A percentile compares a stretch with the other conserved stretches of the same genome.
These are phyloP conservation scores for Melanotaenia parkinsoni DNA, from an alignment of 2,797 vertebrate species.

Conservation along the genomic window DNA sequence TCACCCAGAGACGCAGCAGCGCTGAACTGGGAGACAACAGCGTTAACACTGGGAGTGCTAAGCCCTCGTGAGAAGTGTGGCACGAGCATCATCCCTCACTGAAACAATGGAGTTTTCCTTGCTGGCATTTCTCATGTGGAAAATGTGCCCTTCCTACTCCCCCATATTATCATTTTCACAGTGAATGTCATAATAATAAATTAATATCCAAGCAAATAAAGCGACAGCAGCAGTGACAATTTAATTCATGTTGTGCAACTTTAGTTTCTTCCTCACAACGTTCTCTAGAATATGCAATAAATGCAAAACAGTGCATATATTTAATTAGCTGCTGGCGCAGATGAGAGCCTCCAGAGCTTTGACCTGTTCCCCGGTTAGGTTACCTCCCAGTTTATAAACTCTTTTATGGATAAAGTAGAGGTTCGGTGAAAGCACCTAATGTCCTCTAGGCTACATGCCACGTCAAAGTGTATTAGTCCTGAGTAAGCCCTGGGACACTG, in stretches of 20 bases:
- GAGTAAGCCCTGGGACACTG: slow-evolving; percentile 34
- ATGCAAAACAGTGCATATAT: background rate
- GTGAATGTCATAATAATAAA: slow-evolving; percentile 10
- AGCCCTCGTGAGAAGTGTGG: slow-evolving; percentile 56
- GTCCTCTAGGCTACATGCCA: slow-evolving; percentile 31
- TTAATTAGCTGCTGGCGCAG: slow-evolving; percentile 1
- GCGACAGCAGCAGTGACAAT: background rate
- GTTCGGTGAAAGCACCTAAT: slow-evolving; percentile 27
- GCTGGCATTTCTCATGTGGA: slow-evolving; percentile 22
- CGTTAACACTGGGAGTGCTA: slow-evolving; percentile 30
- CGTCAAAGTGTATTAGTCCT: slow-evolving; percentile 50
- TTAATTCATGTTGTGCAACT: background rate
- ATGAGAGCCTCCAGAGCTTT: slow-evolving; percentile 11
- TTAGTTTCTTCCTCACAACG: background rate
- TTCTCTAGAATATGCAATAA: slow-evolving; percentile 13
- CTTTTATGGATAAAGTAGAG: slow-evolving; percentile 15
- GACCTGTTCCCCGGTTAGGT: slow-evolving; percentile 6
- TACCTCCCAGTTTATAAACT: slow-evolving; percentile 14
- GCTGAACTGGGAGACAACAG: slow-evolving; percentile 36
- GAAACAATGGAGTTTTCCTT: slow-evolving; percentile 36
- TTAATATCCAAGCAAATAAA: slow-evolving; percentile 22
- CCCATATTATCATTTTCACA: slow-evolving; percentile 15
- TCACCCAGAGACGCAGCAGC: slow-evolving; percentile 43
- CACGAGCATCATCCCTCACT: slow-evolving; percentile 57
- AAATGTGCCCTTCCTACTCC: slow-evolving; percentile 25